These are phyloP conservation scores for Tinea trinotella DNA, from an alignment of 2,888 invertebrate species.

Conservation along the genomic window DNA sequence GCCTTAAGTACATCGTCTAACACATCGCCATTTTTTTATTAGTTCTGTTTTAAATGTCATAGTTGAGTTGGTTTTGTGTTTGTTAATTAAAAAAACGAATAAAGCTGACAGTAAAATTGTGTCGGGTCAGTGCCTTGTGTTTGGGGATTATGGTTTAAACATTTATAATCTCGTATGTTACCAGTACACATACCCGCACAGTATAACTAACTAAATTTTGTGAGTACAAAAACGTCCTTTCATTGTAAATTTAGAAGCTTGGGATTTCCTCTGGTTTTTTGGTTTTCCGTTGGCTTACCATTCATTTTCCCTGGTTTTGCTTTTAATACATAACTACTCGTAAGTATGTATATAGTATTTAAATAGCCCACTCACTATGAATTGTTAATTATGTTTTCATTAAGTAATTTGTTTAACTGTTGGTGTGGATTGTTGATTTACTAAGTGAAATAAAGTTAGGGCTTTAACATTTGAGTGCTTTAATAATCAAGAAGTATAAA, in stretches of 20 bases:
- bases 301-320: conserved; percentile 29
- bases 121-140: neutral
- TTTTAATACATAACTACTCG: conserved; percentile 33
- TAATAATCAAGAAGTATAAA: too few relatives aligned
- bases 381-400: neutral
- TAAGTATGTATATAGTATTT: too few relatives aligned
- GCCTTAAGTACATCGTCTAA: too few relatives aligned
- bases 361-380: neutral
- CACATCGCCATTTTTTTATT: too few relatives aligned
- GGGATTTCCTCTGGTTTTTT: conserved; percentile 35
- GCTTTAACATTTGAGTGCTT: too few relatives aligned
- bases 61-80: neutral
- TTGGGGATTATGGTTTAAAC: conserved; percentile 3
- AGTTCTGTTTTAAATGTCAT: too few relatives aligned
- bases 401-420: neutral
- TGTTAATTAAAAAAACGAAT: neutral
- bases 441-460: too few relatives aligned
- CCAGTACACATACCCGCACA: neutral
- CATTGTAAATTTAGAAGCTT: conserved; percentile 44
- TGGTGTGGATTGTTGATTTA: too few relatives aligned
- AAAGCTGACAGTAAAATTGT: neutral
- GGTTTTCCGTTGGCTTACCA: conserved; percentile 31
- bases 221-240: conserved; percentile 21
- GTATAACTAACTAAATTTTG: neutral
- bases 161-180: conserved; percentile 2